Base-by-base conservation (phyloP, 2,797 vertebrate genomes). In the Pachyuromys duprasi region DNA sequence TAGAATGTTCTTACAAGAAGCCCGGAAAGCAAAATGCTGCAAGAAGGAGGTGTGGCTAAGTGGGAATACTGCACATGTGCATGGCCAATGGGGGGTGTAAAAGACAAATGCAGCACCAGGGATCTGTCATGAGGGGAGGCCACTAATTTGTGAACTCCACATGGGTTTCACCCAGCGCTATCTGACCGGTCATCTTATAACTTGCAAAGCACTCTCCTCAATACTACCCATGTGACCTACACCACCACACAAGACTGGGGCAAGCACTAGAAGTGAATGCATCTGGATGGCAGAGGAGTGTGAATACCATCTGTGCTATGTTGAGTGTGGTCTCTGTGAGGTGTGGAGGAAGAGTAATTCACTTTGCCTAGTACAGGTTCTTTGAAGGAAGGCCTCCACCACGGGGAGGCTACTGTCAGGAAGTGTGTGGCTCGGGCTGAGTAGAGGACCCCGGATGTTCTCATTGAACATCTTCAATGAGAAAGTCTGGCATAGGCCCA, bases 281-380 rank as follows among this genome's bases (percentile, higher is more conserved):
- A 1, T 42, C 53, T n/a, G 8, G 6, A 3, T 6, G 31, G 17
- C 89, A 49, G 31, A 49, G 31, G 53, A 49, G 20, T 7, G 28
- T n/a, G 18, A 14, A 24, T 24, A 8, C 15, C 20, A 8, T 2
- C 18, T 36, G 15, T 6, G 3, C 70, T 20, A 12, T 63, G 0
- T 14, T 11, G 0, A 24, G 74, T 1, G 5, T 0, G 5, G 15
- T 8, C 9, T 14, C 45, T 63, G 24, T 33, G 36, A 76, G 0
- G 0, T 4, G 18, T 8, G 1, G 14, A 55, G 42, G 65, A 31
- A 28, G 8, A 22, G 4, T 0, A 17, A 31, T 0, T 0, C 13
- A 2, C 15, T 4, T 33, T 3, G 2, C 9, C 3, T 0, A 0
- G 1, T 6, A 8, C 6, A 8, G 18, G 7, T 0, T 15, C 42